phyloP scores from a whole-genome alignment of 2,888 invertebrate genomes.

The Colletes collaris region DNA sequence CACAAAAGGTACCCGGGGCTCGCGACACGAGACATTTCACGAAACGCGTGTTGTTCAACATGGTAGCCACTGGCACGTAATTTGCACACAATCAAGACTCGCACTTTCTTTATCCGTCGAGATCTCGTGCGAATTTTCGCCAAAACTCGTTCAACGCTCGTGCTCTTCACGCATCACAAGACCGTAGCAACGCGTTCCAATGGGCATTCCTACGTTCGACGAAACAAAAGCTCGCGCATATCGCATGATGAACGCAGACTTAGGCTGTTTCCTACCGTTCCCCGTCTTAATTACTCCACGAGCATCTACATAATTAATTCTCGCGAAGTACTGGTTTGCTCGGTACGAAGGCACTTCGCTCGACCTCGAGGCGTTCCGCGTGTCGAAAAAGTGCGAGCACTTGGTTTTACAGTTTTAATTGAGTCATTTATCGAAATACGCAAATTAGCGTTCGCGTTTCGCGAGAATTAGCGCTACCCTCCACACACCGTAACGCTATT shows the following conservation, averaged over 20 bases:
- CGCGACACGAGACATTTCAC: not conserved
- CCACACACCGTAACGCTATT: not conserved
- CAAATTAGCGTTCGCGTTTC: constrained; percentile 8
- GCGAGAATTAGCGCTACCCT: not conserved
- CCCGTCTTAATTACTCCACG: constrained; percentile 25
- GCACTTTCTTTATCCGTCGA: constrained; percentile 45
- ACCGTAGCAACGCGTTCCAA: constrained; percentile 27
- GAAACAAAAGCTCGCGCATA: constrained; percentile 1
- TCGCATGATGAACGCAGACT: not conserved
- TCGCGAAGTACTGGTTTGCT: constrained; percentile 5
- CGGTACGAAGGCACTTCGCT: not conserved
- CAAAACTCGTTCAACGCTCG: constrained; percentile 22
- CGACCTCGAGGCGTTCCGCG: not conserved
- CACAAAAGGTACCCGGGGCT: not conserved
- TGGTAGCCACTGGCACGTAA: constrained; percentile 22
- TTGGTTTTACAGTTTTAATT: constrained; percentile 35
- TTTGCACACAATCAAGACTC: constrained; percentile 61
- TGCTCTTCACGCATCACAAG: constrained; percentile 28
- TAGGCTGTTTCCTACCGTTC: not conserved
- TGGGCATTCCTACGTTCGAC: not conserved
- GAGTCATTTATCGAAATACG: constrained; percentile 31
- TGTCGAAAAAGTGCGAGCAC: not conserved
- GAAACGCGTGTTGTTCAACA: not conserved
- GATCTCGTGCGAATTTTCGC: constrained; percentile 45
- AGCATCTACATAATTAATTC: constrained; percentile 39